Evolutionary conservation across 1,140 invertebrate species (phyloP), one percentile per base, ranked within the genome.

Genomic region (Armadillidium nasatum): DNA sequence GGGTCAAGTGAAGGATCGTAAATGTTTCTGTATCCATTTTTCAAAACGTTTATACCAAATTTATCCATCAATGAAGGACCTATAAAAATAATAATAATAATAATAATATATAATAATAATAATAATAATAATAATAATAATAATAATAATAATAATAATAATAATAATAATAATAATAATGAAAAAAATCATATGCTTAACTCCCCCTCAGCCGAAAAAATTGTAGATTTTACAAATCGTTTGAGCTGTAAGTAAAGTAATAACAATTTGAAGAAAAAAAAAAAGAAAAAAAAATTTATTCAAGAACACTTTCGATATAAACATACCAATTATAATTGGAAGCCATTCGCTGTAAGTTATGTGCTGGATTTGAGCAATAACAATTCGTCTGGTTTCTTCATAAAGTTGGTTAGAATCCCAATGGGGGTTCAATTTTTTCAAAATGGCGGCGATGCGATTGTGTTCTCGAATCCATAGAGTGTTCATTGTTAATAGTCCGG

Each of bases 361-460:
- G 22, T 75, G 74, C 21, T 73, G 72, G 46, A 73, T 54, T n/a
- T 73, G 72, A 2, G 72, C 72, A 9, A 73, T 67, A 45, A 50
- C 44, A 19, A 75, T 68, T 6, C 74, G 23, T 15, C 66, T 33
- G 10, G 68, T 69, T 44, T 75, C 74, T 19, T 75, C 45, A 46
- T n/a, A 70, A 9, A 75, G 74, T 43, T 46, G 68, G 10, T 69
- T 45, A 22, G 50, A n/a, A 44, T 54, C 90, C 94, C 94, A 95
- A 81, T 94, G 91, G 0, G 89, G 88, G 86, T 97, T 97, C 10
- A 97, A 82, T 23, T 88, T 86, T 7, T 88, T 85, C 46, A 98
- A 85, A 80, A 91, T 89, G 71, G 89, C 87, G 0, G 94, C 93
- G 75, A 98, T 87, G 77, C 91, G 89, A 85, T 98, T 98, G 84